These are phyloP conservation scores for Sciurus vulgaris DNA, from an alignment of 2,797 vertebrate genomes.

Conservation along the genomic window DNA sequence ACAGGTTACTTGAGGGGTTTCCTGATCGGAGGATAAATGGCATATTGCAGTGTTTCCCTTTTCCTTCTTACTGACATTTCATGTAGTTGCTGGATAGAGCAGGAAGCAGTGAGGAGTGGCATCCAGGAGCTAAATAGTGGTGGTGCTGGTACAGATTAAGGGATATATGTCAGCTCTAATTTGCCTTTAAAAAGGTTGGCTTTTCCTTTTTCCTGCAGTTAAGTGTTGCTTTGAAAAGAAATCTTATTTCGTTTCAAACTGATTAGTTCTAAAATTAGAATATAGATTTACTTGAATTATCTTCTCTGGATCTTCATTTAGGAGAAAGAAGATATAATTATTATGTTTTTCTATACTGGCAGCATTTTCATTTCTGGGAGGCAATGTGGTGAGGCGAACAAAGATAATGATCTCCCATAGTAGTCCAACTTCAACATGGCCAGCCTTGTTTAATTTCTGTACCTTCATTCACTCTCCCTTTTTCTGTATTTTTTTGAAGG, in stretches of 20 bases:
- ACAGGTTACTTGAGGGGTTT: not conserved
- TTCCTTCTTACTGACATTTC: not conserved
- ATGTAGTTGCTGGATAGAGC: not conserved
- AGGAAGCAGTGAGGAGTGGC: not conserved
- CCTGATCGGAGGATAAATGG: not conserved
- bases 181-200: not conserved
- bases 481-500: not conserved
- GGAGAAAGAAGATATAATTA: not conserved
- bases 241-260: slow-evolving; percentile 33
- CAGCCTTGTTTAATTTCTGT: not conserved
- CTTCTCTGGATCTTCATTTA: not conserved
- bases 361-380: not conserved
- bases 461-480: not conserved
- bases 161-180: not conserved
- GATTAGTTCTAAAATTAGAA: not conserved
- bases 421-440: not conserved
- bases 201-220: not conserved
- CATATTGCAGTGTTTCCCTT: not conserved
- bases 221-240: not conserved
- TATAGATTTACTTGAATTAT: not conserved
- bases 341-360: not conserved
- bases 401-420: not conserved
- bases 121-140: not conserved
- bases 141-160: not conserved
- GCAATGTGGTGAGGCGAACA: not conserved